Percentiles rank a stretch among this genome's conserved stretches.
Conservation (phyloP, 2,113 vertebrate species). For the Hemichromis elongatus region DNA sequence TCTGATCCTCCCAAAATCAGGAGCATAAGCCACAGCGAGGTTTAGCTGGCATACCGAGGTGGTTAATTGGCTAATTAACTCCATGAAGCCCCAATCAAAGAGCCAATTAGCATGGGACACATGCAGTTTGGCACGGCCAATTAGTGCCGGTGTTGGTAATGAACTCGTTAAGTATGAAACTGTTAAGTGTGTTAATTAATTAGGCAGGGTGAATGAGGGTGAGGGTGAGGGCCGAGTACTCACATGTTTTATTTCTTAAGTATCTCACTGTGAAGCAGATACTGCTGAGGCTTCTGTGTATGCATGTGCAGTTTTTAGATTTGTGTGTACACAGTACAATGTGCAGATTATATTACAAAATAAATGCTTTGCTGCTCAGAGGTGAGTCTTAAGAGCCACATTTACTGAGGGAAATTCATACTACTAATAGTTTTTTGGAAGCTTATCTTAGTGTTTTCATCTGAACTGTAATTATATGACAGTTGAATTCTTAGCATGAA, state of each 20-base stretch:
- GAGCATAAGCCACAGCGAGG: not conserved
- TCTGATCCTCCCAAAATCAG: not conserved
- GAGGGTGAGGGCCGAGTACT: not conserved
- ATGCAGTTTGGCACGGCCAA: constrained; percentile 43
- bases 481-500: not conserved
- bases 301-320: not conserved
- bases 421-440: not conserved
- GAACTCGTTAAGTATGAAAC: constrained; percentile 43
- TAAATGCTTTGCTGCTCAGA: not conserved
- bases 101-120: constrained; percentile 48
- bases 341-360: not conserved
- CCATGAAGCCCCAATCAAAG: constrained; percentile 44
- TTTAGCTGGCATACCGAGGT: constrained; percentile 7
- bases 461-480: not conserved
- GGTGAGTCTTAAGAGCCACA: not conserved
- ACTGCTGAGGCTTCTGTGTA: not conserved
- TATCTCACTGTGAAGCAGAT: not conserved
- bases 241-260: not conserved
- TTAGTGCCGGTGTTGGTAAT: constrained; percentile 40
- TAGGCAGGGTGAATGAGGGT: constrained; percentile 22
- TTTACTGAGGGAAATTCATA: not conserved
- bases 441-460: not conserved
- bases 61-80: constrained; percentile 53
- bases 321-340: not conserved
- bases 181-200: constrained; percentile 56